phyloP scores from a whole-genome alignment of 2,797 vertebrate genomes.

The Nothura maculosa region DNA sequence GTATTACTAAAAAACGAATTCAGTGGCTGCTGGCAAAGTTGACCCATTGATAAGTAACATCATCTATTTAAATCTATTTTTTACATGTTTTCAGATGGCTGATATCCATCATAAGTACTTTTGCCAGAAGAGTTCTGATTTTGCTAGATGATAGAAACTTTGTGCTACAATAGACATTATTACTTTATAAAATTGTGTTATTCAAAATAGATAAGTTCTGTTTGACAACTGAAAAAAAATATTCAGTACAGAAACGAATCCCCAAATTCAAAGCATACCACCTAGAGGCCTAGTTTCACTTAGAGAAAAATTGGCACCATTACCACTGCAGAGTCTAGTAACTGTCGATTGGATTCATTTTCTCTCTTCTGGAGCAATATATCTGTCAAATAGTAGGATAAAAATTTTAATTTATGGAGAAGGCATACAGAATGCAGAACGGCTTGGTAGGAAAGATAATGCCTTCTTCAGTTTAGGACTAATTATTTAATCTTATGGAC shows the following conservation, averaged over 20 bases:
- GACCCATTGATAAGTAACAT: not conserved
- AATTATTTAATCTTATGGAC: not conserved
- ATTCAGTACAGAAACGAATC: not conserved
- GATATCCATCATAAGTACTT: not conserved
- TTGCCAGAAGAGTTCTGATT: not conserved
- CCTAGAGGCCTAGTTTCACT: not conserved
- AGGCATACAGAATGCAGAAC: not conserved
- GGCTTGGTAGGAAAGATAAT: not conserved
- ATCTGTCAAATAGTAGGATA: not conserved
- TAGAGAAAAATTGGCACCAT: not conserved
- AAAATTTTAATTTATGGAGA: not conserved
- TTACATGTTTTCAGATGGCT: not conserved
- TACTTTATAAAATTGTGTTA: not conserved
- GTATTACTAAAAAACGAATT: not conserved
- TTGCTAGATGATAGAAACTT: constrained; percentile 45
- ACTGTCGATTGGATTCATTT: not conserved
- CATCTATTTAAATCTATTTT: not conserved
- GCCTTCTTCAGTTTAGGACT: not conserved
- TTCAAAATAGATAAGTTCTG: not conserved
- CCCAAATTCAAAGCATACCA: not conserved
- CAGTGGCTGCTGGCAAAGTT: not conserved
- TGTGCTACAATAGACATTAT: not conserved
- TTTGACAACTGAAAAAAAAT: not conserved
- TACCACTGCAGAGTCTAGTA: not conserved
- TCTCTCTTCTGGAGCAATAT: not conserved